Conservation (phyloP, 1,140 invertebrate genomes). For the Danaus melanippus region DNA sequence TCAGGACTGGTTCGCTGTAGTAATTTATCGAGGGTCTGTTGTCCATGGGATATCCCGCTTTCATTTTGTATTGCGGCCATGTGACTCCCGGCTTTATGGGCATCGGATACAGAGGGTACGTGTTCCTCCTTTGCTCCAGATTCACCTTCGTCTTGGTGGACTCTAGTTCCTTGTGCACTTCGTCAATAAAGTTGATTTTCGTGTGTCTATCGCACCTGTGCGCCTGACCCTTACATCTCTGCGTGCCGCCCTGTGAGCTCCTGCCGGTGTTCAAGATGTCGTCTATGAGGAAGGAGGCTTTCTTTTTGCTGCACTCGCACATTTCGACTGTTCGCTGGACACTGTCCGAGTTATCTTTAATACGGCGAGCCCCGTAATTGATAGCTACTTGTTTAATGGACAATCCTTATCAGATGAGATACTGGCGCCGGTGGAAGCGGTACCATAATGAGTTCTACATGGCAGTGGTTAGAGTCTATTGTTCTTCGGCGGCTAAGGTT, state of each 20-base stretch:
- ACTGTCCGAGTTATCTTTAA: slow-evolving; percentile 57
- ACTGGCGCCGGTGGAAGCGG: slow-evolving; percentile 26
- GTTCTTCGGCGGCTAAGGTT: not conserved
- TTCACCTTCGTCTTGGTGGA: slow-evolving; percentile 32
- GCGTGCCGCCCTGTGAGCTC: slow-evolving; percentile 25
- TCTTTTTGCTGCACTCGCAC: slow-evolving; percentile 62
- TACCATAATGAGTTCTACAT: slow-evolving; percentile 3
- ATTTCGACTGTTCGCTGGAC: slow-evolving; percentile 37
- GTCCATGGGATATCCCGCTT: slow-evolving; percentile 29
- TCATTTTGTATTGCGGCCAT: slow-evolving; percentile 41
- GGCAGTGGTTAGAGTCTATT: slow-evolving; percentile 2
- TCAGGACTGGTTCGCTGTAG: slow-evolving; percentile 52
- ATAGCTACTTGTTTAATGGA: slow-evolving; percentile 65
- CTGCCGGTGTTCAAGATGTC: slow-evolving; percentile 49
- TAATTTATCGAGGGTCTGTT: slow-evolving; percentile 32
- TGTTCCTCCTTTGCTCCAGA: slow-evolving; percentile 49
- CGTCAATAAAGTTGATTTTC: slow-evolving; percentile 32
- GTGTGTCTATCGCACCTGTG: not conserved
- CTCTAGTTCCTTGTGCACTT: slow-evolving; percentile 40
- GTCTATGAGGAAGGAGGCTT: slow-evolving; percentile 54
- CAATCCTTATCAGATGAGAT: slow-evolving; percentile 46
- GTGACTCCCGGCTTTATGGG: slow-evolving; percentile 42
- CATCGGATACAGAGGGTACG: slow-evolving; percentile 49
- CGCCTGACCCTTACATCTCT: not conserved
- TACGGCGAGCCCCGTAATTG: slow-evolving; percentile 54